A percentile compares a stretch with the other conserved stretches of the same genome.
Evolutionary conservation across 1,140 invertebrate genomes (phyloP).

Genomic region (Ips typographus): DNA sequence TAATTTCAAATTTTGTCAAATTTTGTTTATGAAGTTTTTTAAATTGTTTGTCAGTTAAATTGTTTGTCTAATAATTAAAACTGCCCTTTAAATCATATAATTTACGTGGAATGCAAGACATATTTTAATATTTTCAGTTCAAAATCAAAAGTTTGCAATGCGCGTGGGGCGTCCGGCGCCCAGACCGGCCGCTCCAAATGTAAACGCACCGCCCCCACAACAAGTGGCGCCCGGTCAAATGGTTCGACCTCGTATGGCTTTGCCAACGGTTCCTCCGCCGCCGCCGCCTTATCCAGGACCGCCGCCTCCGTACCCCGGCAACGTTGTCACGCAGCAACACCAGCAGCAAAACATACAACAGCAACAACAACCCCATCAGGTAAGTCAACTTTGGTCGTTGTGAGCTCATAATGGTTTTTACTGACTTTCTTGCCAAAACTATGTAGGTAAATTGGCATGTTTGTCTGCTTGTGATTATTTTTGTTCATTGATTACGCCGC

Average conservation of each 20-base stretch:
- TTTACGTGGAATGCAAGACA: background rate
- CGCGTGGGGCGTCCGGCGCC: conserved; percentile 38
- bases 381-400: conserved; percentile 9
- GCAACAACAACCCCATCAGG: conserved; percentile 13
- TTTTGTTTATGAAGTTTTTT: background rate
- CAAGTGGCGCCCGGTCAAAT: conserved; percentile 46
- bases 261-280: conserved; percentile 57
- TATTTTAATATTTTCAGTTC: conserved; percentile 40
- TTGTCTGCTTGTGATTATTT: conserved; percentile 42
- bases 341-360: too few relatives aligned
- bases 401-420: background rate
- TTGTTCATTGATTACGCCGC: conserved; percentile 49
- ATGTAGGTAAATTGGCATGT: conserved; percentile 28
- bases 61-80: background rate
- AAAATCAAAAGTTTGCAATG: conserved; percentile 51
- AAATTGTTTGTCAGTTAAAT: background rate
- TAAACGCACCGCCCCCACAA: conserved; percentile 40
- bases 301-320: conserved; percentile 68
- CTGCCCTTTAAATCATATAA: too few relatives aligned
- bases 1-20: background rate
- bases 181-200: conserved; percentile 36
- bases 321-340: conserved; percentile 48
- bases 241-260: conserved; percentile 37
- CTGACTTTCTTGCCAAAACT: background rate
- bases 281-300: conserved; percentile 65